Evolutionary conservation across 2,113 vertebrate species (phyloP).

Genomic region (Lutjanus erythropterus): DNA sequence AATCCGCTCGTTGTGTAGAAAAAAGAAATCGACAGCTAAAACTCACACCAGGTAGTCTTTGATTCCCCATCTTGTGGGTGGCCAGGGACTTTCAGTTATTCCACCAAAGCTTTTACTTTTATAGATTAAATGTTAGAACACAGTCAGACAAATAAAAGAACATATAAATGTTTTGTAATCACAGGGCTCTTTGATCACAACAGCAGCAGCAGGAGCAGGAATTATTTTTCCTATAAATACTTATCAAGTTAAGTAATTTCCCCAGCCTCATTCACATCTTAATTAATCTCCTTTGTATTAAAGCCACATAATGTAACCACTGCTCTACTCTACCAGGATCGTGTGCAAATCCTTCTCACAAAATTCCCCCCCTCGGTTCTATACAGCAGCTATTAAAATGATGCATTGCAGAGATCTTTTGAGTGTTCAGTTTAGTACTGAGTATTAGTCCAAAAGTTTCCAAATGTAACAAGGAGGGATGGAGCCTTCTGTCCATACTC

Average conservation of each 20-base stretch:
- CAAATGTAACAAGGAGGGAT: too few species aligned
- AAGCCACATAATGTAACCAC: not conserved
- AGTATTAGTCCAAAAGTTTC: not conserved
- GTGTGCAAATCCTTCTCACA: not conserved
- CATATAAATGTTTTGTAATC: not conserved
- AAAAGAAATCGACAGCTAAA: not conserved
- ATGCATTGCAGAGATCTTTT: not conserved
- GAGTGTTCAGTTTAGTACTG: slow-evolving; percentile 3
- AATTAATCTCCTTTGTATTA: not conserved
- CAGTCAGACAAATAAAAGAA: not conserved
- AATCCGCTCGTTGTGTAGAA: not conserved
- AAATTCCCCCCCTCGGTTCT: not conserved
- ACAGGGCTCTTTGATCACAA: not conserved
- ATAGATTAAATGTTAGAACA: not conserved
- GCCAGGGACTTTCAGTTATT: not conserved
- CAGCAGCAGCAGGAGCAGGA: not conserved
- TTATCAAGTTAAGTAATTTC: not conserved
- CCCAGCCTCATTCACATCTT: not conserved
- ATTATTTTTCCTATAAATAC: not conserved
- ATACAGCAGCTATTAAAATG: not conserved
- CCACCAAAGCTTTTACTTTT: not conserved
- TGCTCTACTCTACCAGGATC: not conserved
- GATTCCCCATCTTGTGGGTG: not conserved
- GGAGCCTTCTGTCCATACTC: too few species aligned
- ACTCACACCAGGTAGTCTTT: not conserved